phyloP scores from a whole-genome alignment of 2,797 vertebrate species.

The Glossophaga mutica region DNA sequence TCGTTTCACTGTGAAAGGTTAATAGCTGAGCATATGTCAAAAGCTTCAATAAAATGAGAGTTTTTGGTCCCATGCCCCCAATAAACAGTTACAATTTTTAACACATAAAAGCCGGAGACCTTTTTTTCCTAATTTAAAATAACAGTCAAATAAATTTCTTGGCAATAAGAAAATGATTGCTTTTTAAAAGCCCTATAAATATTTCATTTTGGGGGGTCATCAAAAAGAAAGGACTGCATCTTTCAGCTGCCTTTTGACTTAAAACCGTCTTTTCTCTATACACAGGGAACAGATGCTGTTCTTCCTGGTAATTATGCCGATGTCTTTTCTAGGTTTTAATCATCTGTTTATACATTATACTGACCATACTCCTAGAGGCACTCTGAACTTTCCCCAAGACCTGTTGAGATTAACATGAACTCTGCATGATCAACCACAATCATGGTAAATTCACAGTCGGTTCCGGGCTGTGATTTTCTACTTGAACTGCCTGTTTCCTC shows the following conservation, averaged over 20 bases:
- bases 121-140: constrained; percentile 36
- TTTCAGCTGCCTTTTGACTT: constrained; percentile 23
- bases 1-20: constrained; percentile 46
- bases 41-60: constrained; percentile 42
- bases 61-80: not conserved
- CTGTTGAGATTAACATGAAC: not conserved
- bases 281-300: not conserved
- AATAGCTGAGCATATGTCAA: constrained; percentile 28
- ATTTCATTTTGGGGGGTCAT: constrained; percentile 25
- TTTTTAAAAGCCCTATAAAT: constrained; percentile 52
- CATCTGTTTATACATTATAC: not conserved
- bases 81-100: constrained; percentile 66
- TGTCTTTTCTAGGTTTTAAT: not conserved
- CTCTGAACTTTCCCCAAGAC: not conserved
- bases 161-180: constrained; percentile 26
- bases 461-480: not conserved
- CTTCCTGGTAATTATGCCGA: not conserved
- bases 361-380: not conserved
- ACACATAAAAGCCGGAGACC: constrained; percentile 48
- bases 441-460: not conserved
- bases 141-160: constrained; percentile 51
- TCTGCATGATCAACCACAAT: not conserved
- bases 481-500: not conserved
- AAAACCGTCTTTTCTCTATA: not conserved
- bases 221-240: not conserved